Evolutionary conservation across 2,888 invertebrate species (phyloP), one percentile per base, ranked within the genome.

Genomic region (Meliscaeva auricollis): DNA sequence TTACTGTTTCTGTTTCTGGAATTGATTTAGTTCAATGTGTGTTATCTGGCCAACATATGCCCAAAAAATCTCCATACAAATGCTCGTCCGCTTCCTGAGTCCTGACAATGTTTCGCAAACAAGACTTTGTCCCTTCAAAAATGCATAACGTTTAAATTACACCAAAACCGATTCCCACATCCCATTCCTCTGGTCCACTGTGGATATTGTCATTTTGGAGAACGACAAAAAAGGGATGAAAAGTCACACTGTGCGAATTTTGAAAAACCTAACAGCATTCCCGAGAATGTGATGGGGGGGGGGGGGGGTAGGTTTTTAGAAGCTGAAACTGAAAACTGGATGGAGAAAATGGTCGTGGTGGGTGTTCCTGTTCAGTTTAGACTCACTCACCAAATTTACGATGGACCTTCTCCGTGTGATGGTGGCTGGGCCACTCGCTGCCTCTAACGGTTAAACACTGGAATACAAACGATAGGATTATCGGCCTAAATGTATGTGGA

Each of bases 381-480:
- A 15, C 73, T 35, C 66, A 64, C 52, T 38, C 50, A 56, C 32
- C 52, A 56, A 79, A 85, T 85, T 85, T 85, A 85, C 81, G 81
- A 85, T 54, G 76, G 69, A 77, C 85, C 76, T 76, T 80, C 56
- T 56, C n/a, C n/a, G n/a, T n/a, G n/a, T n/a, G n/a, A n/a, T n/a
- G n/a, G n/a, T n/a, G n/a, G n/a, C n/a, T n/a, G n/a, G n/a, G n/a
- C n/a, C n/a, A n/a, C n/a, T 72, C 74, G 74, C 69, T 76, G 79
- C 70, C 84, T 50, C 66, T 79, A 79, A 73, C 84, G 81, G 68
- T 76, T 69, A 68, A 68, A 69, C 69, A 52, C 30, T 73, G 62
- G 85, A 72, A 85, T 85, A 85, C 85, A 85, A 85, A 85, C 85
- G 85, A 85, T 77, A 69, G 85, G 81, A 85, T 85, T 81, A 85